phyloP scores from a whole-genome alignment of 2,888 invertebrate genomes.

The Pemphredon lugubris region DNA sequence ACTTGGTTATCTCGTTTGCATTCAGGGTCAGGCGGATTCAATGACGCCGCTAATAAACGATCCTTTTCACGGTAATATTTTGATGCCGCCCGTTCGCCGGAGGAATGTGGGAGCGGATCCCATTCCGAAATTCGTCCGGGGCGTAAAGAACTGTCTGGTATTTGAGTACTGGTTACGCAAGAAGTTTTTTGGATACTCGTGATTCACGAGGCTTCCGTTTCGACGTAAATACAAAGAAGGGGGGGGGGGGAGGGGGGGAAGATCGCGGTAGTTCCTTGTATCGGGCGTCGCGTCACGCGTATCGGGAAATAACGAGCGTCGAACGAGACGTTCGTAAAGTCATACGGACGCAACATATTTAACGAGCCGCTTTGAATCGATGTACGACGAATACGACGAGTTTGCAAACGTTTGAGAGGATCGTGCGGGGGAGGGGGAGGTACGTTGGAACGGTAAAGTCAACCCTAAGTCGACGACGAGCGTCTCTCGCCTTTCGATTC shows the following conservation, averaged over 20 bases:
- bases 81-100: slow-evolving; percentile 7
- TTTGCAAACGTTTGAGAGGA: neutral
- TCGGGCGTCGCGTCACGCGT: too few relatives aligned
- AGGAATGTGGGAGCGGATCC: too few relatives aligned
- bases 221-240: too few relatives aligned
- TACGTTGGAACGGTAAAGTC: neutral
- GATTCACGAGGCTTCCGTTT: too few relatives aligned
- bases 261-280: too few relatives aligned
- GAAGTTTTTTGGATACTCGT: too few relatives aligned
- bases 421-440: neutral
- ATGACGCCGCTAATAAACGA: slow-evolving; percentile 58
- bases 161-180: too few relatives aligned
- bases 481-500: neutral
- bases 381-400: neutral
- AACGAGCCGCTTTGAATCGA: neutral
- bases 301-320: neutral
- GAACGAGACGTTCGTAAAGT: too few relatives aligned
- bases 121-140: too few relatives aligned
- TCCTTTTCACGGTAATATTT: slow-evolving; percentile 35
- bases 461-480: neutral
- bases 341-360: slow-evolving; percentile 19
- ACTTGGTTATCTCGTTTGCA: slow-evolving; percentile 61
- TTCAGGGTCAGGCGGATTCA: slow-evolving; percentile 63
- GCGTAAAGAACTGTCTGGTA: too few relatives aligned
- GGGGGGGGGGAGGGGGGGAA: too few relatives aligned